These are phyloP conservation scores for Anomalospiza imberbis DNA, from an alignment of 2,797 vertebrate species.

Conservation along the genomic window DNA sequence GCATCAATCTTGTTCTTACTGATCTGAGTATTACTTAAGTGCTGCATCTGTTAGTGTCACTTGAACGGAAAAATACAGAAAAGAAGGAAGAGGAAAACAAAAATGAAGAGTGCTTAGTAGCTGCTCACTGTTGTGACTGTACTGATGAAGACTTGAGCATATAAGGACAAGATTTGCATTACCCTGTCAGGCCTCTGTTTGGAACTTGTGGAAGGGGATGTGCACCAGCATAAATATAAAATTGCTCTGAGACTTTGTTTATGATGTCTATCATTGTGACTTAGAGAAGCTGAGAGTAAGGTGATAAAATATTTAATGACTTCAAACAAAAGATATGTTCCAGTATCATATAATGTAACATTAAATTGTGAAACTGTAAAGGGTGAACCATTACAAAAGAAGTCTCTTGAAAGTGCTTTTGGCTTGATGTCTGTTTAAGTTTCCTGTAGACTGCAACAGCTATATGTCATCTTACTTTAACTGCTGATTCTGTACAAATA, in stretches of 20 bases:
- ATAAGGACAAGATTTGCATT: fast-evolving
- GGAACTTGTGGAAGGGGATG: not conserved
- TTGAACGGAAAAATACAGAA: not conserved
- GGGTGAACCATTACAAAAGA: not conserved
- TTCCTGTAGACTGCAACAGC: not conserved
- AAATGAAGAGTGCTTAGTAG: not conserved
- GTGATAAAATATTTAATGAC: not conserved
- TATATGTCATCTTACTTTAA: not conserved
- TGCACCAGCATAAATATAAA: not conserved
- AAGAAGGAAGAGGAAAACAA: not conserved
- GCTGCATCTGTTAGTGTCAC: not conserved
- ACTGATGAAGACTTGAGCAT: not conserved
- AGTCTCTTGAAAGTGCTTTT: not conserved
- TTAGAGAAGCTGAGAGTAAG: not conserved
- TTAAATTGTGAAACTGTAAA: not conserved
- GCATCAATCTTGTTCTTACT: not conserved
- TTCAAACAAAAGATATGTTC: not conserved
- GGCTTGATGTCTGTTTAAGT: not conserved
- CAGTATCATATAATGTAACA: not conserved
- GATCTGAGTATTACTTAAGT: not conserved
- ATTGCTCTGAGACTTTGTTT: not conserved
- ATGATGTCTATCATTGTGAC: not conserved
- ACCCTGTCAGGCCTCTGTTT: not conserved
- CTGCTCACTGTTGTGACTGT: not conserved
- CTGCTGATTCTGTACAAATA: not conserved